Evolutionary conservation across 2,113 vertebrate genomes (phyloP).

Genomic region (Puma concolor): DNA sequence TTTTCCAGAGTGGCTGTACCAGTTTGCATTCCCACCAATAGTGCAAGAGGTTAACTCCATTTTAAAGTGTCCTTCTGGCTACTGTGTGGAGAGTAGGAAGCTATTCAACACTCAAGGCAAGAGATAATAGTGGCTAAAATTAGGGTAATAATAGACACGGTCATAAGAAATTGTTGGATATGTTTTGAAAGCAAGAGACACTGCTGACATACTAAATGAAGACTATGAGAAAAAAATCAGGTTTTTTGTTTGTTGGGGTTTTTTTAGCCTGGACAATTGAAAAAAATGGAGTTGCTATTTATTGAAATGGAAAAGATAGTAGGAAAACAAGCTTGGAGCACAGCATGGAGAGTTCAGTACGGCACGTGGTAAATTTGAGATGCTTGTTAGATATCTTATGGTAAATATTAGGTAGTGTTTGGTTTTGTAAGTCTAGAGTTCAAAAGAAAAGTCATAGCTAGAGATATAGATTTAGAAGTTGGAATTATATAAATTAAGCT

Average conservation of each 20-base stretch:
- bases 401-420: not conserved
- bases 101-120: not conserved
- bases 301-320: not conserved
- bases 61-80: not conserved
- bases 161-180: not conserved
- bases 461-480: not conserved
- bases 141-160: not conserved
- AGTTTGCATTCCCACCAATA: too few species aligned
- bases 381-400: not conserved
- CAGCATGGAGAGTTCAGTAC: not conserved
- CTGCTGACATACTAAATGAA: not conserved
- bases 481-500: not conserved
- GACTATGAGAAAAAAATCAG: not conserved
- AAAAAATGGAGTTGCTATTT: not conserved
- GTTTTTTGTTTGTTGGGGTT: not conserved
- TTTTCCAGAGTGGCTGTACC: too few species aligned
- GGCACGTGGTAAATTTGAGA: not conserved
- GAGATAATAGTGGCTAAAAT: not conserved
- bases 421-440: not conserved
- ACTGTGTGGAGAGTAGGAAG: not conserved
- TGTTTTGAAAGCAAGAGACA: conserved; percentile 17
- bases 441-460: not conserved
- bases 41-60: not conserved
- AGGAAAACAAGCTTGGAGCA: not conserved
- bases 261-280: not conserved